phyloP scores from a whole-genome alignment of 2,888 invertebrate species.

The Ectobius pallidus region DNA sequence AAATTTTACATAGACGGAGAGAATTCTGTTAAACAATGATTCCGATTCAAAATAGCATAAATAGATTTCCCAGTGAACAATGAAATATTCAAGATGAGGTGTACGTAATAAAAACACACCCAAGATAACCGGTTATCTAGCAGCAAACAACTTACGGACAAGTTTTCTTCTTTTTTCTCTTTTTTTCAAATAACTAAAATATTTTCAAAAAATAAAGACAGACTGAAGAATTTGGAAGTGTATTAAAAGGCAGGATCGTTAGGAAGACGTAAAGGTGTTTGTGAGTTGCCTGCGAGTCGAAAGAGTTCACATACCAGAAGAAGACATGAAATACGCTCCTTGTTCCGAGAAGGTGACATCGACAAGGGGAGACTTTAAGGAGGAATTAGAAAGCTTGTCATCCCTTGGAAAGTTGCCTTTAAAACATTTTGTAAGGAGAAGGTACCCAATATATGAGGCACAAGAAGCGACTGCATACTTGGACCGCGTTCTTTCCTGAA shows the following conservation, averaged over 20 bases:
- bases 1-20: too few relatives aligned
- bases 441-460: constrained; percentile 7
- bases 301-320: constrained; percentile 16
- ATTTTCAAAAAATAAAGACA: constrained; percentile 1
- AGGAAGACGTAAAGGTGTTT: background rate
- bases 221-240: background rate
- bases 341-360: constrained; percentile 17
- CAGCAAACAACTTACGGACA: too few relatives aligned
- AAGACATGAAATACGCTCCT: constrained; percentile 13
- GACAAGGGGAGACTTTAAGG: constrained; percentile 12
- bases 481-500: background rate
- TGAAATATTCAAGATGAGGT: too few relatives aligned
- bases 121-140: too few relatives aligned
- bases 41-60: too few relatives aligned
- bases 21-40: too few relatives aligned
- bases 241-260: background rate
- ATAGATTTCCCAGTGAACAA: too few relatives aligned
- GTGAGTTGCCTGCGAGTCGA: background rate
- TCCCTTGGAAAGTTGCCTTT: constrained; percentile 24
- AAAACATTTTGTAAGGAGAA: constrained; percentile 23
- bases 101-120: too few relatives aligned
- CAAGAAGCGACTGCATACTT: background rate
- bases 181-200: background rate
- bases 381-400: constrained; percentile 31
- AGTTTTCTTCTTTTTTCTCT: background rate